Percentiles rank a stretch among this genome's conserved stretches.
Evolutionary conservation across 2,113 vertebrate genomes (phyloP).

Genomic region (Cebidichthys violaceus): DNA sequence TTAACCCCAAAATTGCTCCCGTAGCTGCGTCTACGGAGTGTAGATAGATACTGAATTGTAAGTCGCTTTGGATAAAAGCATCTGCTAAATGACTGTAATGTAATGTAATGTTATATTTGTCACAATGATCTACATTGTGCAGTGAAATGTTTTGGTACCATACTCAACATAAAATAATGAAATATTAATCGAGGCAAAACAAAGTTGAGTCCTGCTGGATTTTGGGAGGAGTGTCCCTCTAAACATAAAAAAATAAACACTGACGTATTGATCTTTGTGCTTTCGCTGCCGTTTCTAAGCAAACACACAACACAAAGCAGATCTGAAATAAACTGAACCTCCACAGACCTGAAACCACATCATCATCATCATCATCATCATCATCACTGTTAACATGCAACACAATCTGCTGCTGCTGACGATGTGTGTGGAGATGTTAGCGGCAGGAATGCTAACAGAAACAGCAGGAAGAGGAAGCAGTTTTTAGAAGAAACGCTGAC

Average conservation of each 20-base stretch:
- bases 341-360: conserved; percentile 45
- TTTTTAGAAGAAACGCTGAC: conserved; percentile 1
- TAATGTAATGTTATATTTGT: too few species aligned
- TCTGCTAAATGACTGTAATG: too few species aligned
- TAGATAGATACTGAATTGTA: too few species aligned
- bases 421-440: not conserved
- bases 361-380: not conserved
- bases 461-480: conserved; percentile 64
- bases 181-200: too few species aligned
- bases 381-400: conserved; percentile 23
- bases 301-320: conserved; percentile 28
- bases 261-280: not conserved
- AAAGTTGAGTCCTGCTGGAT: too few species aligned
- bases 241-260: too few species aligned
- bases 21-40: too few species aligned
- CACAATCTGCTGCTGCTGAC: not conserved
- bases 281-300: conserved; percentile 11
- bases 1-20: too few species aligned
- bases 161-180: too few species aligned
- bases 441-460: conserved; percentile 55
- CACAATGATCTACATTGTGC: too few species aligned
- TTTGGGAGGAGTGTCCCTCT: conserved; percentile 1
- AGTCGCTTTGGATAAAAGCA: too few species aligned
- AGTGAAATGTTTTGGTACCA: too few species aligned
- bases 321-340: conserved; percentile 35